phyloP scores from a whole-genome alignment of 2,113 vertebrate species.

The Apodemus sylvaticus region DNA sequence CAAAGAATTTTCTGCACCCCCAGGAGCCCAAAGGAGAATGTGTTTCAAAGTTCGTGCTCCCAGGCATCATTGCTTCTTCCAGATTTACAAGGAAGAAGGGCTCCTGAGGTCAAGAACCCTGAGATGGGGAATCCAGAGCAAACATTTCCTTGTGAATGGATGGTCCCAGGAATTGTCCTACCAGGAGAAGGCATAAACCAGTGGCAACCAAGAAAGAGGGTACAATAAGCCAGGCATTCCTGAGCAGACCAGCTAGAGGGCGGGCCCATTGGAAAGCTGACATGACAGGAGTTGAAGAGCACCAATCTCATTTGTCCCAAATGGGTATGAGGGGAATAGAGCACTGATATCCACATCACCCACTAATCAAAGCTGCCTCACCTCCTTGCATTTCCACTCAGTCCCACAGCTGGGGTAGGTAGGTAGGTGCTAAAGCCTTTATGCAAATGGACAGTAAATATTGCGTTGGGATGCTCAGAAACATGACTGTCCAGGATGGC shows the following conservation, averaged over 20 bases:
- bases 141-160: not conserved
- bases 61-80: not conserved
- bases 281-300: not conserved
- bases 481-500: fast-evolving
- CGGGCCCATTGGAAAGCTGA: fast-evolving
- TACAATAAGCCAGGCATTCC: not conserved
- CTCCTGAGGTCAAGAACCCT: not conserved
- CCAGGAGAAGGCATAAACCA: not conserved
- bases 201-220: not conserved
- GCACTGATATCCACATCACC: not conserved
- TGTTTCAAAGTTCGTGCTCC: not conserved
- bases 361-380: no score
- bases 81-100: not conserved
- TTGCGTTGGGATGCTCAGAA: not conserved
- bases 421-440: not conserved
- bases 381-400: not conserved
- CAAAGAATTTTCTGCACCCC: not conserved
- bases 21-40: fast-evolving
- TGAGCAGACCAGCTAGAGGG: not conserved
- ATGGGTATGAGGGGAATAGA: fast-evolving
- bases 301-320: not conserved
- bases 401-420: not conserved
- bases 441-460: not conserved
- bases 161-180: not conserved
- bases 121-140: not conserved